Conservation (phyloP, 1,140 invertebrate genomes). For the Rhynchophorus ferrugineus region DNA sequence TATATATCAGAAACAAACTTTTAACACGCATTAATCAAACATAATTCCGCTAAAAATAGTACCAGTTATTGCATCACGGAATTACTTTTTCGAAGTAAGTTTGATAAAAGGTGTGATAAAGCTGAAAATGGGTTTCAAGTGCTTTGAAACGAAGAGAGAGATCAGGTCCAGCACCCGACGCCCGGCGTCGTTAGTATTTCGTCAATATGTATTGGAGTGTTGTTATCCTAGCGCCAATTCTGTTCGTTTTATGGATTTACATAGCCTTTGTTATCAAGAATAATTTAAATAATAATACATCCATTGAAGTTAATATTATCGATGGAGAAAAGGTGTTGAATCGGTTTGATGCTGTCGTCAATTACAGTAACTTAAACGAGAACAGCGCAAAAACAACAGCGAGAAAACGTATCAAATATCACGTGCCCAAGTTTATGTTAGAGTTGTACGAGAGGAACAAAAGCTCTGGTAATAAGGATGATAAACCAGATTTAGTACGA, state of each 20-base stretch:
- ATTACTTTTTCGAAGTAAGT: neutral
- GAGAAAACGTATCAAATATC: conserved; percentile 25
- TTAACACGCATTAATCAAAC: too few species aligned
- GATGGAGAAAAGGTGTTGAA: conserved; percentile 7
- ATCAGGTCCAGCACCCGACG: conserved; percentile 1
- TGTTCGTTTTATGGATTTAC: conserved; percentile 21
- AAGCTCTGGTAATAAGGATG: conserved; percentile 17
- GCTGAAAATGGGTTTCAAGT: conserved; percentile 29
- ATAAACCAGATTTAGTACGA: conserved; percentile 32
- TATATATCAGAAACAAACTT: too few species aligned
- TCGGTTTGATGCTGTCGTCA: neutral
- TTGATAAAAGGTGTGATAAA: conserved; percentile 13
- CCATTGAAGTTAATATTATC: conserved; percentile 28
- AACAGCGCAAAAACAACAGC: neutral
- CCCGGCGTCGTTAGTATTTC: neutral
- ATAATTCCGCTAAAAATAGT: neutral
- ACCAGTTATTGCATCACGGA: neutral
- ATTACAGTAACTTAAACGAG: neutral
- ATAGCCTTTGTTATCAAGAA: conserved; percentile 17
- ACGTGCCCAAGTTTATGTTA: conserved; percentile 38
- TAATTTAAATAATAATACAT: conserved; percentile 17
- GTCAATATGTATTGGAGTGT: conserved; percentile 15
- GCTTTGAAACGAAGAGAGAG: conserved; percentile 8
- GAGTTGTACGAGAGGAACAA: conserved; percentile 39
- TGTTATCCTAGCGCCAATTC: conserved; percentile 13